Conservation (phyloP, 2,797 vertebrate species). For the Zenarchopterus dispar region DNA sequence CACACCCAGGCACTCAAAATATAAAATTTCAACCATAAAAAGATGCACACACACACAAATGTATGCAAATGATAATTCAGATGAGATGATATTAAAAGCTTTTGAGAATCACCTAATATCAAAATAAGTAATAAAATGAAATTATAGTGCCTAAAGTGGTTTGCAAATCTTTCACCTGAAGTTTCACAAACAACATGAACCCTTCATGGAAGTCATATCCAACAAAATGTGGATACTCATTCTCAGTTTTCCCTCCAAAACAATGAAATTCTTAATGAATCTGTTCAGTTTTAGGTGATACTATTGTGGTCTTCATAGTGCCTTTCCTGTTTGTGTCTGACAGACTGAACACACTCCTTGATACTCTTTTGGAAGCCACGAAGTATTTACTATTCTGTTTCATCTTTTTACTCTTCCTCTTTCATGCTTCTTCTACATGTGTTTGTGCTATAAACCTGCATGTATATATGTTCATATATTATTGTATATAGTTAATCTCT, state of each 20-base stretch:
- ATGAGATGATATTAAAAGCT: constrained; percentile 30
- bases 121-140: constrained; percentile 51
- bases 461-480: too few relatives aligned
- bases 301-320: constrained; percentile 4
- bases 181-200: constrained; percentile 7
- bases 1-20: constrained; percentile 5
- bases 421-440: constrained; percentile 19
- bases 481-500: constrained; percentile 21
- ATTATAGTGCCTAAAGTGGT: constrained; percentile 37
- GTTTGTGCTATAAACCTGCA: not conserved
- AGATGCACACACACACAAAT: constrained; percentile 13
- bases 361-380: constrained; percentile 22
- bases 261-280: constrained; percentile 49
- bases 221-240: constrained; percentile 26
- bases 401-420: constrained; percentile 1
- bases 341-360: constrained; percentile 7
- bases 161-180: constrained; percentile 33
- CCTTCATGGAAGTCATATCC: not conserved
- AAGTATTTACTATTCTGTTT: constrained; percentile 18
- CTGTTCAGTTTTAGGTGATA: constrained; percentile 24
- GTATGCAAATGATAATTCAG: not conserved
- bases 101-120: constrained; percentile 34
- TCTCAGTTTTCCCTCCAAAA: constrained; percentile 52
- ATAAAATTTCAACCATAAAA: not conserved
- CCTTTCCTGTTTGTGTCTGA: constrained; percentile 22